phyloP scores from a whole-genome alignment of 1,140 invertebrate species.

The Sycobia sp. region DNA sequence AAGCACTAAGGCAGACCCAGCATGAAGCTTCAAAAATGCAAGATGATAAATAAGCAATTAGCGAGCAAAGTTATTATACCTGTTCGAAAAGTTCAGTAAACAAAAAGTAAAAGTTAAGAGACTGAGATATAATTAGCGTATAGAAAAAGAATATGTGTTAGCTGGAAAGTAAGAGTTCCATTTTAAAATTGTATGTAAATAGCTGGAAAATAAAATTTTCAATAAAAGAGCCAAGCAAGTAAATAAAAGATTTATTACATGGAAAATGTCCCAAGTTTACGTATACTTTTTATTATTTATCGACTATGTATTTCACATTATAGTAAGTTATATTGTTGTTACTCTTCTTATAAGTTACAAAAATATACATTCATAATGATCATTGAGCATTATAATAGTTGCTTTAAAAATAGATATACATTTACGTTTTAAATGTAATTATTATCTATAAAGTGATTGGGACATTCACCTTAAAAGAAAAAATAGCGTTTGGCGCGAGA shows the following conservation, averaged over 20 bases:
- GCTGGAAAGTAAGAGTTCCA: conserved; percentile 46
- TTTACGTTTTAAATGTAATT: conserved; percentile 5
- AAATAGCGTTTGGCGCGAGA: conserved; percentile 32
- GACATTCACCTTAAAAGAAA: conserved; percentile 35
- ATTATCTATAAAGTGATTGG: conserved; percentile 13
- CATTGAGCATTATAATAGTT: neutral
- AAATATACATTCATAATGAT: conserved; percentile 27
- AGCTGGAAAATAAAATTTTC: conserved; percentile 50
- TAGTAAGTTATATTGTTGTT: conserved; percentile 18
- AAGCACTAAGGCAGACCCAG: neutral
- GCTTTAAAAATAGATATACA: conserved; percentile 4
- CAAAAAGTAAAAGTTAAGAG: conserved; percentile 38
- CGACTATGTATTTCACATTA: conserved; percentile 13
- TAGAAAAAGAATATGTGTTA: conserved; percentile 39
- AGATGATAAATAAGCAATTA: conserved; percentile 9
- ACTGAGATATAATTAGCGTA: conserved; percentile 38
- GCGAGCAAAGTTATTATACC: conserved; percentile 31
- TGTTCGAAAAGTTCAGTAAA: conserved; percentile 31
- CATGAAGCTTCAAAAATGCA: conserved; percentile 9
- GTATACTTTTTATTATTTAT: conserved; percentile 19
- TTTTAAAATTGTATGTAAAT: conserved; percentile 47
- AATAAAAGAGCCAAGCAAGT: conserved; percentile 34
- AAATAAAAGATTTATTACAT: neutral
- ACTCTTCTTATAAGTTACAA: conserved; percentile 26
- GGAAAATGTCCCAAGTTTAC: conserved; percentile 32